Conservation (phyloP, 2,888 invertebrate species). For the Ophraella communa region DNA sequence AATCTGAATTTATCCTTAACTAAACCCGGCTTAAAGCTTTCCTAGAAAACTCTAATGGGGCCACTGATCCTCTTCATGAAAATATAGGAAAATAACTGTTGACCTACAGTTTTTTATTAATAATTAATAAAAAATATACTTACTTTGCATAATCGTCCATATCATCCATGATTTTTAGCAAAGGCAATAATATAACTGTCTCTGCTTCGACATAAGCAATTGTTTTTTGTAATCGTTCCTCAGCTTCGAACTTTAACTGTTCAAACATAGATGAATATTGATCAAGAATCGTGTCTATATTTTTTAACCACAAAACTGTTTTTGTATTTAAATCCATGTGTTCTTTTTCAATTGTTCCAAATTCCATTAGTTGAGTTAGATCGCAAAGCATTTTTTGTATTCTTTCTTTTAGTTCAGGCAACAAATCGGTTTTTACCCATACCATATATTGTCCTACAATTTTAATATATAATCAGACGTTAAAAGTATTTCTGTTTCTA, state of each 20-base stretch:
- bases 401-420: conserved; percentile 72
- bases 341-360: conserved; percentile 74
- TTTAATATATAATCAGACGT: too few relatives aligned
- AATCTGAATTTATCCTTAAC: too few relatives aligned
- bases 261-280: conserved; percentile 81
- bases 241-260: conserved; percentile 81
- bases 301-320: conserved; percentile 83
- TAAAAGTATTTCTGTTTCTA: too few relatives aligned
- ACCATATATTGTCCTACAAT: conserved; percentile 69
- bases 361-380: conserved; percentile 75
- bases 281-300: conserved; percentile 83
- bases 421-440: conserved; percentile 74
- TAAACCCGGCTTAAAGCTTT: too few relatives aligned
- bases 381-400: conserved; percentile 72
- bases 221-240: conserved; percentile 76
- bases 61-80: too few relatives aligned
- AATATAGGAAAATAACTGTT: too few relatives aligned
- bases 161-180: conserved; percentile 70
- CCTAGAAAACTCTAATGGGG: too few relatives aligned
- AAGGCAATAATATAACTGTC: conserved; percentile 75
- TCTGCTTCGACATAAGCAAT: conserved; percentile 74
- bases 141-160: conserved; percentile 79
- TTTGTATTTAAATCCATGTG: conserved; percentile 82
- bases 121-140: neutral
- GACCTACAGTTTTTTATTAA: too few relatives aligned